Base-by-base conservation (phyloP, 2,888 invertebrate species). In the Andrena hattorfiana region DNA sequence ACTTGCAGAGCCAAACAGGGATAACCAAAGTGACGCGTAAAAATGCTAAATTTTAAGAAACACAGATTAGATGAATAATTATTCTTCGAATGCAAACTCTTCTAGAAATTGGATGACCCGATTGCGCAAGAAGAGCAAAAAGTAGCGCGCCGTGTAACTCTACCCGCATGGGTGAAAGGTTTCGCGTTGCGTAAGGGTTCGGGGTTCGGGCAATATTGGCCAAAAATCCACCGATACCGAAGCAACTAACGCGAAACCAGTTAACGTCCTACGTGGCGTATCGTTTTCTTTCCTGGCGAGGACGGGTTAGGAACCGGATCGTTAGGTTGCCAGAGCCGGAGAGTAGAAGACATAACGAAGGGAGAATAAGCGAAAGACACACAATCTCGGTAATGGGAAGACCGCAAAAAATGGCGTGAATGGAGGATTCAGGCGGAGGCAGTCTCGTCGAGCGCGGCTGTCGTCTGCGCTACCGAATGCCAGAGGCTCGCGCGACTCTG, bases 361-460 rank as follows among this genome's bases (percentile, higher is more conserved):
- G 75, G 72, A 84, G 89, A 84, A 89, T 82, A 84, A 89, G 81
- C 83, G 83, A 85, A 86, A 81, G 82, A 85, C 88, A 82, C 84
- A 86, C 88, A 86, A 88, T 88, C 86, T 86, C 74, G 66, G 83
- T 88, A 88, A 88, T 88, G 86, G 86, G 78, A 78, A 82, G 78
- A 82, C 80, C 78, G 78, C 86, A 88, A 88, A 88, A 88, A 86
- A 83, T 68, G 85, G 81, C 80, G 74, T 75, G 87, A 78, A 84
- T 79, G 67, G 86, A 62, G 70, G 79, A 81, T 77, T 76, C 56
- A 76, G 76, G 71, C 49, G 72, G 76, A 73, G 76, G 66, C 56
- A 48, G 78, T 32, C 74, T 67, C 76, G 73, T 72, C 76, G 67
- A 81, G 81, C 73, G 68, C 35, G 77, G 62, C 56, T 72, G 63